Conservation (phyloP, 2,797 vertebrate genomes). For the Halcyon smyrnensis region DNA sequence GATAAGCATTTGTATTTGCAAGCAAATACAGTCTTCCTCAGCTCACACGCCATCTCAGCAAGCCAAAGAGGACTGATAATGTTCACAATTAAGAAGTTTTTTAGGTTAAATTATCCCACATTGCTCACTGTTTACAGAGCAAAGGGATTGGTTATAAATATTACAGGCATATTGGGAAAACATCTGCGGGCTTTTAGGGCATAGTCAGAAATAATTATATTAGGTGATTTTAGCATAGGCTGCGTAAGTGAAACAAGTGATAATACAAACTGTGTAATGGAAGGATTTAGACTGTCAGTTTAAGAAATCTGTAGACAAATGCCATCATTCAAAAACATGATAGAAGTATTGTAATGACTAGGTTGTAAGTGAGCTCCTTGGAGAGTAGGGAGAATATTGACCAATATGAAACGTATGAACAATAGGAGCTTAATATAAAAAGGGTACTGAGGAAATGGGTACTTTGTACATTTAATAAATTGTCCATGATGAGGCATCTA, state of each 20-base stretch:
- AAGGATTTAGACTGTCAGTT: not conserved
- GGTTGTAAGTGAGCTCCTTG: not conserved
- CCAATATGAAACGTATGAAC: not conserved
- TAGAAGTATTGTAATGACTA: not conserved
- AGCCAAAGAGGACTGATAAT: constrained; percentile 14
- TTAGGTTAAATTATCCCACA: constrained; percentile 26
- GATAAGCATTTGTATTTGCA: not conserved
- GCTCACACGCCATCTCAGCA: not conserved
- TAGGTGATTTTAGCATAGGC: constrained; percentile 1
- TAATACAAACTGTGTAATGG: not conserved
- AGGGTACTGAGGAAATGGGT: not conserved
- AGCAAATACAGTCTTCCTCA: not conserved
- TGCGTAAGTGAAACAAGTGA: constrained; percentile 34
- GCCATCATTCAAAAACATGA: not conserved
- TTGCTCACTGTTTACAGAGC: constrained; percentile 44
- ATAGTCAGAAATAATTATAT: constrained; percentile 54
- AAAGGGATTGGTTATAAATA: constrained; percentile 57
- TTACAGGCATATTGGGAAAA: constrained; percentile 64
- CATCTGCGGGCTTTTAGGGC: constrained; percentile 63
- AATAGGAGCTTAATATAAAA: not conserved
- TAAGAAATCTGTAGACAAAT: not conserved
- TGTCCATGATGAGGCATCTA: not conserved
- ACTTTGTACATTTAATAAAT: not conserved
- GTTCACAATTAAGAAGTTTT: constrained; percentile 12
- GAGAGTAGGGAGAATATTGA: not conserved